Evolutionary conservation across 2,888 invertebrate species (phyloP).

Genomic region (Hecatera dysodea): DNA sequence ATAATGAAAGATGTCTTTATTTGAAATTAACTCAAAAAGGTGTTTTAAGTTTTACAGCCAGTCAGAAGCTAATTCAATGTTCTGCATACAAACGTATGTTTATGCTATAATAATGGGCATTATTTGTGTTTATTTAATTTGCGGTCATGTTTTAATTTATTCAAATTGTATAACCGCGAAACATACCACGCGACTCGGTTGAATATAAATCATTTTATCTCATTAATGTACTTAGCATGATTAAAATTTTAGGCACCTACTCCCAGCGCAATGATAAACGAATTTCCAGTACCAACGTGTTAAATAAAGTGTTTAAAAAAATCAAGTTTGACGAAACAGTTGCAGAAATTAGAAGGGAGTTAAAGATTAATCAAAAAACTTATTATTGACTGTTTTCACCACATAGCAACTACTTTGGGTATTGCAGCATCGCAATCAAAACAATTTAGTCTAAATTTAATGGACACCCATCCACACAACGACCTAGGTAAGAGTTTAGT

Average conservation of each 20-base stretch:
- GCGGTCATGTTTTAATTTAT: conserved; percentile 27
- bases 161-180: conserved; percentile 30
- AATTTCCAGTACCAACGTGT: background rate
- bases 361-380: background rate
- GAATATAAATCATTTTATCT: conserved; percentile 28
- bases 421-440: background rate
- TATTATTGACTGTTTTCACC: background rate
- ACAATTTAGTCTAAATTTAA: too few species aligned
- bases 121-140: conserved; percentile 10
- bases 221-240: conserved; percentile 35
- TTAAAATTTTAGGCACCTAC: conserved; percentile 9
- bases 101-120: background rate
- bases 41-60: background rate
- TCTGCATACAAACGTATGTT: background rate
- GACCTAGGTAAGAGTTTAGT: too few species aligned
- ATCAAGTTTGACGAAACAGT: background rate
- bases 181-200: conserved; percentile 13
- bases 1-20: background rate
- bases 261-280: background rate
- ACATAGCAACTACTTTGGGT: background rate
- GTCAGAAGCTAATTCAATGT: background rate
- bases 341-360: background rate
- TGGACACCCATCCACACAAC: too few species aligned
- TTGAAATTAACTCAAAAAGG: background rate
- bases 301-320: background rate